phyloP scores from a whole-genome alignment of 2,113 vertebrate genomes.

The Heptranchias perlo region DNA sequence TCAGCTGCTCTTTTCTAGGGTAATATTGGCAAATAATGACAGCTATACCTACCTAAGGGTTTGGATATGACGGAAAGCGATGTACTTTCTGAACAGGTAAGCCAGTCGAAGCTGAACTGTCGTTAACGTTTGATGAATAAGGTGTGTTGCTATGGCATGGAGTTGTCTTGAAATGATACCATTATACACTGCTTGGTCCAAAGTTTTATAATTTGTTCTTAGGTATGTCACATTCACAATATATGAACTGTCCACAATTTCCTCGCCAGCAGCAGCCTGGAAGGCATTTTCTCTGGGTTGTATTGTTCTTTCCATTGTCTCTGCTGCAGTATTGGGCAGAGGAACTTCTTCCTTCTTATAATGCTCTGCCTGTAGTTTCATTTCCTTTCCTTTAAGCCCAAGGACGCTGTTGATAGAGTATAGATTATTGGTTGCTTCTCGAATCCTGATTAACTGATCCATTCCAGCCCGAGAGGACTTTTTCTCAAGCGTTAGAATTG shows the following conservation, averaged over 20 bases:
- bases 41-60: constrained; percentile 47
- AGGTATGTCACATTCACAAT: constrained; percentile 49
- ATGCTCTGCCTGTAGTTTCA: neutral
- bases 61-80: constrained; percentile 48
- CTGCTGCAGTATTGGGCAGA: neutral
- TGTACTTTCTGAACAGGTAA: constrained; percentile 50
- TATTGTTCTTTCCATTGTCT: neutral
- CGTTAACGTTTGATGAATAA: constrained; percentile 45
- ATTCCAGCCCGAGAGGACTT: neutral
- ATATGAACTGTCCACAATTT: constrained; percentile 43
- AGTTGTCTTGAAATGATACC: constrained; percentile 41
- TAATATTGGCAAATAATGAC: neutral
- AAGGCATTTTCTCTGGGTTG: constrained; percentile 35
- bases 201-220: constrained; percentile 47
- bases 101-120: constrained; percentile 44
- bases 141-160: constrained; percentile 39
- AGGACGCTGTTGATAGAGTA: neutral
- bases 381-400: neutral
- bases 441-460: constrained; percentile 10
- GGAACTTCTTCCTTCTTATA: neutral
- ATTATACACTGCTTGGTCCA: constrained; percentile 44
- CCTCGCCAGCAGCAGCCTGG: neutral
- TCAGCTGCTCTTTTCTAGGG: neutral
- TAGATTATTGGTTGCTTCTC: neutral
- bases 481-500: constrained; percentile 11